phyloP scores from a whole-genome alignment of 2,888 invertebrate genomes.

The Teinopalpus imperialis region DNA sequence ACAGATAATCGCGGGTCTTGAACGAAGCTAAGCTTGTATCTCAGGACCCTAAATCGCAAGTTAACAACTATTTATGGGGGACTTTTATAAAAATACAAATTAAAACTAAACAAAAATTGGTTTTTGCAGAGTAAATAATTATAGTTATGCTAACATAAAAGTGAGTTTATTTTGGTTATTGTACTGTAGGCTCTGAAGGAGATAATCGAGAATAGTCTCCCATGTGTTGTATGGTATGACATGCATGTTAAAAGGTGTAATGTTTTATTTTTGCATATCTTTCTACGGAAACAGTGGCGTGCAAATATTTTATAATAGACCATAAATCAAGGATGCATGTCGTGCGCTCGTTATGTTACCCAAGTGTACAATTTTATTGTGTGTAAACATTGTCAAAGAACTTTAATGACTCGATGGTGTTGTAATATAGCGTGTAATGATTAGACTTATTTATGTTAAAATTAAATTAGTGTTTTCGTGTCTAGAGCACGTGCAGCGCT shows the following conservation, averaged over 20 bases:
- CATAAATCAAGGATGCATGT: constrained; percentile 34
- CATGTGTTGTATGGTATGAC: too few relatives aligned
- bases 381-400: constrained; percentile 38
- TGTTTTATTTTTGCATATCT: constrained; percentile 10
- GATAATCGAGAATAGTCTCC: too few relatives aligned
- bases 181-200: too few relatives aligned
- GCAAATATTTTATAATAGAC: constrained; percentile 19
- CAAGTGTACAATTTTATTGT: constrained; percentile 30
- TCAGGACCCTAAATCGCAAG: too few relatives aligned
- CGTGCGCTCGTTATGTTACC: constrained; percentile 39
- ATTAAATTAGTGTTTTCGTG: constrained; percentile 52
- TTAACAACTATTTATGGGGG: too few relatives aligned
- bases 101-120: too few relatives aligned
- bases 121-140: too few relatives aligned
- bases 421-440: constrained; percentile 42
- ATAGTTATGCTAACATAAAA: too few relatives aligned
- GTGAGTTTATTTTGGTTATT: too few relatives aligned
- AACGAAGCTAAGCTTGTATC: too few relatives aligned
- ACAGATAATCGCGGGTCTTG: too few relatives aligned
- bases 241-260: not conserved
- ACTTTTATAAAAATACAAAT: too few relatives aligned
- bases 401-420: constrained; percentile 58
- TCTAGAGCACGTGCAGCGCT: constrained; percentile 38
- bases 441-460: constrained; percentile 21
- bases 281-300: constrained; percentile 5